phyloP scores from a whole-genome alignment of 2,113 vertebrate species.

The Tricholaema leucomelas region DNA sequence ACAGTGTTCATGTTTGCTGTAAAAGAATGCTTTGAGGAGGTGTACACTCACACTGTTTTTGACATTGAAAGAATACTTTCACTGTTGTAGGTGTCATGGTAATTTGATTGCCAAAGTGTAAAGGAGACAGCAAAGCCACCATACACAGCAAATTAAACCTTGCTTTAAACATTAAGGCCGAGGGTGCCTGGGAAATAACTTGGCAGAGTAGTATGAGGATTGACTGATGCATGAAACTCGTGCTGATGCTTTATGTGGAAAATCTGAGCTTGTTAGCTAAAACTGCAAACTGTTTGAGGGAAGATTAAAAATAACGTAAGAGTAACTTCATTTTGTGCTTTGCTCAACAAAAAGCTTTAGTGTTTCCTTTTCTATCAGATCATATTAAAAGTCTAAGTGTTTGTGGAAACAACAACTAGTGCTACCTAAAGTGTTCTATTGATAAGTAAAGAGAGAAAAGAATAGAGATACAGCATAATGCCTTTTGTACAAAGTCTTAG shows the following conservation, averaged over 20 bases:
- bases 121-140: neutral
- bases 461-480: neutral
- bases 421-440: neutral
- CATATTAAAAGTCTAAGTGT: neutral
- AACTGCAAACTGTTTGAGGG: neutral
- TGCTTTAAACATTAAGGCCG: neutral
- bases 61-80: neutral
- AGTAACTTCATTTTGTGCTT: slow-evolving; percentile 20
- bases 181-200: neutral
- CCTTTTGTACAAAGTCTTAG: neutral
- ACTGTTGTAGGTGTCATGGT: neutral
- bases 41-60: rapidly evolving
- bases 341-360: neutral
- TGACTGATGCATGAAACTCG: neutral
- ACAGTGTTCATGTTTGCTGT: neutral
- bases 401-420: neutral
- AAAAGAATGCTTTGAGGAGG: neutral
- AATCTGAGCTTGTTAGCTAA: slow-evolving; percentile 26
- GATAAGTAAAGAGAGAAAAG: neutral
- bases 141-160: neutral
- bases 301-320: slow-evolving; percentile 9
- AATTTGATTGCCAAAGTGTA: neutral
- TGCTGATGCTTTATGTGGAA: slow-evolving; percentile 51
- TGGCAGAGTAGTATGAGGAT: neutral
- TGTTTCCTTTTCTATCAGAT: neutral